Conservation (phyloP, 2,797 vertebrate genomes). For the Scolopax bukidnonensis region DNA sequence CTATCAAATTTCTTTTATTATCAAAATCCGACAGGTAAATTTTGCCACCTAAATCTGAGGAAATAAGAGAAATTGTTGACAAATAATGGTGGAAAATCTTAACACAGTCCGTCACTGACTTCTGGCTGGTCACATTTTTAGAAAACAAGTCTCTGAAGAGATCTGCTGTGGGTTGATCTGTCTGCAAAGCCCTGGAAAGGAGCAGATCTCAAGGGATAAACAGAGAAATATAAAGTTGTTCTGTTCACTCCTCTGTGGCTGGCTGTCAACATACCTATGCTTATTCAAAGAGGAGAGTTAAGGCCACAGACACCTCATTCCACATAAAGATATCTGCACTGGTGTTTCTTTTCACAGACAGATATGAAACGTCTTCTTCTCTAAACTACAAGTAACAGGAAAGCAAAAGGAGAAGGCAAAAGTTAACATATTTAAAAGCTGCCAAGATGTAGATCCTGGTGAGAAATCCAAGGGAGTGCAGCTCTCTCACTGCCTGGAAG, state of each 20-base stretch:
- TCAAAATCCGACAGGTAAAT: conserved; percentile 75
- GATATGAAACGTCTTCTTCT: neutral
- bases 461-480: conserved; percentile 59
- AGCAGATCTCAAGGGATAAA: neutral
- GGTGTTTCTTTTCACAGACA: neutral
- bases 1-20: conserved; percentile 29
- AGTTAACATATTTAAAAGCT: conserved; percentile 73
- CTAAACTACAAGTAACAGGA: neutral
- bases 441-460: conserved; percentile 69
- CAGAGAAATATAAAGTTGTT: neutral
- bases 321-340: neutral
- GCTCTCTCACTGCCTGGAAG: conserved; percentile 69
- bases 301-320: neutral
- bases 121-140: neutral
- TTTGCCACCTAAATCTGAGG: conserved; percentile 68
- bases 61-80: neutral
- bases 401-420: neutral
- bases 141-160: neutral
- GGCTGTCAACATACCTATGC: accelerated
- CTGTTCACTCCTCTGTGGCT: neutral
- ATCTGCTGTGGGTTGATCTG: neutral
- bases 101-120: neutral
- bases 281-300: neutral
- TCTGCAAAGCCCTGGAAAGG: neutral
- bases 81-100: neutral